phyloP scores from a whole-genome alignment of 2,113 vertebrate genomes.

The Eonycteris spelaea region DNA sequence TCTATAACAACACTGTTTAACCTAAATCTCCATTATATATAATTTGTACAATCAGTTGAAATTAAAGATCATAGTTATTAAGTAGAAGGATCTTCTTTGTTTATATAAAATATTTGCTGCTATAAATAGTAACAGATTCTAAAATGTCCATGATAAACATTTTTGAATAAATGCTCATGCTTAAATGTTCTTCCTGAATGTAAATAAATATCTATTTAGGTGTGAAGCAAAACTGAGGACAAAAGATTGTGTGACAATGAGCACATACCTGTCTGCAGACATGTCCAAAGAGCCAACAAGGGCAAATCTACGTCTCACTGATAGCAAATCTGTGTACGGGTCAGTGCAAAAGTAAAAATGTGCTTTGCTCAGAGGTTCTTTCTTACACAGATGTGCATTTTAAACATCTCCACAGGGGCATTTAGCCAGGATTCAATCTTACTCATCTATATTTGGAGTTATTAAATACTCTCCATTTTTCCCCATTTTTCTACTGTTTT shows the following conservation, averaged over 20 bases:
- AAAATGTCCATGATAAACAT: slow-evolving; percentile 5
- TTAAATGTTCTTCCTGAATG: neutral
- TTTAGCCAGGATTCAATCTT: neutral
- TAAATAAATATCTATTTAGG: neutral
- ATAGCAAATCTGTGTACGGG: neutral
- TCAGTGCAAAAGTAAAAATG: neutral
- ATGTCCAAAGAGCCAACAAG: neutral
- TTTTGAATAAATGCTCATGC: neutral
- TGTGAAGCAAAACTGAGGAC: neutral
- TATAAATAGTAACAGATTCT: slow-evolving; percentile 40
- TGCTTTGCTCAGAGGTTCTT: neutral
- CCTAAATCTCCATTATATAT: slow-evolving; percentile 28
- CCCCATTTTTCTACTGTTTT: neutral
- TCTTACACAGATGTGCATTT: neutral
- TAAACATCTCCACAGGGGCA: neutral
- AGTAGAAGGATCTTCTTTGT: slow-evolving; percentile 41
- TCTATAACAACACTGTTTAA: neutral
- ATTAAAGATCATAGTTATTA: slow-evolving; percentile 52
- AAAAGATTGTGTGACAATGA: neutral
- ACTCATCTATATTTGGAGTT: neutral
- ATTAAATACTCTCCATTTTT: neutral
- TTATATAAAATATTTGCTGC: slow-evolving; percentile 31
- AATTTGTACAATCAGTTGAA: slow-evolving; percentile 28
- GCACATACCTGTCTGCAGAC: neutral
- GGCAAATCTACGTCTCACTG: neutral